Percentiles rank a stretch among this genome's conserved stretches.
Conservation (phyloP, 1,140 invertebrate genomes). For the Drosophila albomicans region DNA sequence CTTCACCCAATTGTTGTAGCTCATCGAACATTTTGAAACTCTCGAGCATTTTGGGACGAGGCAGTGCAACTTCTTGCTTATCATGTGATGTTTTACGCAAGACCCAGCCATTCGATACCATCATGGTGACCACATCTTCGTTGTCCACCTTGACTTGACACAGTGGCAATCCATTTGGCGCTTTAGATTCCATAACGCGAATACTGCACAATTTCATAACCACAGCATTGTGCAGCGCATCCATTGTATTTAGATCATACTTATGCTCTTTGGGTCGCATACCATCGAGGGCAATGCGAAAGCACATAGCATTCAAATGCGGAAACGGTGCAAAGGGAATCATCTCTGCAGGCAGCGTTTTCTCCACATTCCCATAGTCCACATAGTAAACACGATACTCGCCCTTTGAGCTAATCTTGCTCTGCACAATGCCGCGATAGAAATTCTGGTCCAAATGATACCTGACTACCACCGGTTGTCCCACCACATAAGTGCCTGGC, state of each 20-base stretch:
- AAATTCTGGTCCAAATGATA: constrained; percentile 88
- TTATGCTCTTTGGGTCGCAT: constrained; percentile 78
- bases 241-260: constrained; percentile 41
- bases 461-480: constrained; percentile 88
- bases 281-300: constrained; percentile 85
- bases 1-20: constrained; percentile 23
- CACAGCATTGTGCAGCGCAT: constrained; percentile 56
- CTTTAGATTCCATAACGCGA: constrained; percentile 33
- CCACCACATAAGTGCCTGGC: constrained; percentile 84
- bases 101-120: constrained; percentile 47
- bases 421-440: constrained; percentile 87
- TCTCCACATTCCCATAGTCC: constrained; percentile 88
- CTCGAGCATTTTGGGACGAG: neutral
- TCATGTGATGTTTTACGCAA: neutral
- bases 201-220: constrained; percentile 68
- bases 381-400: constrained; percentile 86
- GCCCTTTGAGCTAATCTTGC: constrained; percentile 49
- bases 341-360: constrained; percentile 85
- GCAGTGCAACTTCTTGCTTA: neutral
- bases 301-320: constrained; percentile 87
- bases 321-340: constrained; percentile 87
- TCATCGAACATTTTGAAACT: constrained; percentile 53
- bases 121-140: constrained; percentile 52
- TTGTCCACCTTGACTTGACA: constrained; percentile 55
- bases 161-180: constrained; percentile 8